Evolutionary conservation across 64 coral and sea anemone species (phyloP), one percentile per base, ranked within the genome.

Genomic region (Stylophora pistillata): DNA sequence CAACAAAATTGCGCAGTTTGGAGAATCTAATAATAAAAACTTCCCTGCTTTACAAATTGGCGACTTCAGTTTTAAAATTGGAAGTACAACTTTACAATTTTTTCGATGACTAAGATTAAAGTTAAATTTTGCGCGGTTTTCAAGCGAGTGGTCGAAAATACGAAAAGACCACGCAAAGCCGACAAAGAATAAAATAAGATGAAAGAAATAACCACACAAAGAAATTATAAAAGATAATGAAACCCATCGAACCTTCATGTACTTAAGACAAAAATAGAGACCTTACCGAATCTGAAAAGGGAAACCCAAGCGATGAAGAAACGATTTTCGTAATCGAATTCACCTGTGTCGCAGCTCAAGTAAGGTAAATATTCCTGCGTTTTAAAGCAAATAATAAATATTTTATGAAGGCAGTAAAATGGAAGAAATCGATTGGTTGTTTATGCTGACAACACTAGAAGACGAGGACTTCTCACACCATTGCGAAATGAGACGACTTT

Each of bases 361-460:
- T 23, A 82, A 68, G 23, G 62, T 32, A 84, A 84, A 84, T 84
- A 26, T 69, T 30, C 58, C 58, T 65, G 23, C 53, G 31, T 11
- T 26, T 84, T 65, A 53, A 21, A 33, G 27, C 28, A 32, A 52
- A 70, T 84, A 12, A 68, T 68, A 34, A 84, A 84, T 84, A 31
- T 84, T 84, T 84, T 69, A 84, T 84, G 62, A 70, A 70, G 61
- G 33, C 13, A 65, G 23, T 20, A 13, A 54, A 53, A 28, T 53
- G 30, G 14, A 53, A 33, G 20, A 4, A 84, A 62, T 7, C 69
- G 62, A 84, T 84, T 84, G 62, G 80, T 2, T 23, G 41, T 53
- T 53, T 53, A 3, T 41, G 5, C 62, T 84, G 60, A 27, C 61
- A 53, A 69, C 62, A 69, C 14, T 20, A 25, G 28, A 18, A 5